Conservation (phyloP, 2,113 vertebrate genomes). For the Tursiops truncatus region DNA sequence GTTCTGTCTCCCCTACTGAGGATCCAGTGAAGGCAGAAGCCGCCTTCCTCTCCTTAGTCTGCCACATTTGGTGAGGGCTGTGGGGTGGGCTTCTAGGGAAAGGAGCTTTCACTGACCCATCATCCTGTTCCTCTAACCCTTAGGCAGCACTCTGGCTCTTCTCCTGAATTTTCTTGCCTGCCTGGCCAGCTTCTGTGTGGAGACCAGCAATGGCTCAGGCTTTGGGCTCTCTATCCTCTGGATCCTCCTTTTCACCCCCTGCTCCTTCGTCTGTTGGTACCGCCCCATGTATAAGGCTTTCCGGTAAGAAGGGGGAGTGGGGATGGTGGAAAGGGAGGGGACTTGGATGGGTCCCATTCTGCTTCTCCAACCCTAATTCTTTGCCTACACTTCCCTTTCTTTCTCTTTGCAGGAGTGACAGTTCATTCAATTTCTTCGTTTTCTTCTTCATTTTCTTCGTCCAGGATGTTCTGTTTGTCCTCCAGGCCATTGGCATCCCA, state of each 20-base stretch:
- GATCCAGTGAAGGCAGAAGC: not conserved
- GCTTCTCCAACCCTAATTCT: not conserved
- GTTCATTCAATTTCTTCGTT: slow-evolving; percentile 98
- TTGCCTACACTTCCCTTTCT: not conserved
- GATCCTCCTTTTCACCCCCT: slow-evolving; percentile 94
- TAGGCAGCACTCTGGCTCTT: slow-evolving; percentile 89
- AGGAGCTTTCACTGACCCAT: not conserved
- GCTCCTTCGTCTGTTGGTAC: slow-evolving; percentile 98
- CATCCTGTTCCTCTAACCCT: not conserved
- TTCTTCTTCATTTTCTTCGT: slow-evolving; percentile 99
- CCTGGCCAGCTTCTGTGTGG: slow-evolving; percentile 91
- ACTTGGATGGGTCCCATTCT: not conserved
- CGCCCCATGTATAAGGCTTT: slow-evolving; percentile 98
- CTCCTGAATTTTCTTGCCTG: slow-evolving; percentile 92
- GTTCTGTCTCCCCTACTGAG: not conserved
- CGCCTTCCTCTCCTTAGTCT: not conserved
- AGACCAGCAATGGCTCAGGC: slow-evolving; percentile 83
- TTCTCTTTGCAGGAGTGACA: slow-evolving; percentile 90
- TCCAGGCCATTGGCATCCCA: slow-evolving; percentile 95
- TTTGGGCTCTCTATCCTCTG: slow-evolving; percentile 96
- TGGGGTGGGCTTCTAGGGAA: fast-evolving
- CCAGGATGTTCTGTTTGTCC: slow-evolving; percentile 91
- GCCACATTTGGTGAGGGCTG: not conserved
- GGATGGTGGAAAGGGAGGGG: not conserved
- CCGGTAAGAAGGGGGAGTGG: slow-evolving; percentile 83